Evolutionary conservation across 2,113 vertebrate species (phyloP).

Genomic region (Poecilia latipinna): DNA sequence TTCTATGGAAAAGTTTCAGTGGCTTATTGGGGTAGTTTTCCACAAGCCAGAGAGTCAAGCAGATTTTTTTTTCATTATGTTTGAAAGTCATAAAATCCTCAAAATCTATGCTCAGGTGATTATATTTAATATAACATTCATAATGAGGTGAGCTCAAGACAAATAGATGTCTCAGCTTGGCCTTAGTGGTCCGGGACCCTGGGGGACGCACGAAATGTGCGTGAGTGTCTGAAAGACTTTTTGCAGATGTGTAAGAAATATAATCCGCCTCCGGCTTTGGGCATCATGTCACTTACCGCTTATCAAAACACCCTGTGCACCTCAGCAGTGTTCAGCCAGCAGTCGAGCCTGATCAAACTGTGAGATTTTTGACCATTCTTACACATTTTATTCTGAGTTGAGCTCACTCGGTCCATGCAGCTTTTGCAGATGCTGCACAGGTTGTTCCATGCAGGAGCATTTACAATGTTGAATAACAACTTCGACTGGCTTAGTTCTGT

Average conservation of each 20-base stretch:
- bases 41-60: not conserved
- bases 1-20: conserved; percentile 38
- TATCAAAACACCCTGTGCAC: conserved; percentile 58
- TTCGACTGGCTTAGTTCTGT: not conserved
- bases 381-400: conserved; percentile 57
- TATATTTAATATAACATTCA: conserved; percentile 18
- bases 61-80: conserved; percentile 12
- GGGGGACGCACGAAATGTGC: conserved; percentile 39
- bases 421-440: conserved; percentile 19
- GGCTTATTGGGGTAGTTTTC: conserved; percentile 44
- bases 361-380: conserved; percentile 49
- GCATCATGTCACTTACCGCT: conserved; percentile 62
- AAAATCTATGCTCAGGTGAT: conserved; percentile 12
- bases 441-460: conserved; percentile 15
- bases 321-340: conserved; percentile 38
- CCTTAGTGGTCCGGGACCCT: conserved; percentile 10
- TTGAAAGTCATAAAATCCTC: conserved; percentile 17
- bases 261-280: conserved; percentile 49
- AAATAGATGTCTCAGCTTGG: conserved; percentile 40
- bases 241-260: conserved; percentile 65
- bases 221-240: conserved; percentile 49
- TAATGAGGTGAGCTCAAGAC: conserved; percentile 7
- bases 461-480: not conserved
- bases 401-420: conserved; percentile 31
- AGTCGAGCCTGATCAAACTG: conserved; percentile 34